phyloP scores from a whole-genome alignment of 35 echinoderm and acorn worm genomes.

The Heliocidaris tuberculata region DNA sequence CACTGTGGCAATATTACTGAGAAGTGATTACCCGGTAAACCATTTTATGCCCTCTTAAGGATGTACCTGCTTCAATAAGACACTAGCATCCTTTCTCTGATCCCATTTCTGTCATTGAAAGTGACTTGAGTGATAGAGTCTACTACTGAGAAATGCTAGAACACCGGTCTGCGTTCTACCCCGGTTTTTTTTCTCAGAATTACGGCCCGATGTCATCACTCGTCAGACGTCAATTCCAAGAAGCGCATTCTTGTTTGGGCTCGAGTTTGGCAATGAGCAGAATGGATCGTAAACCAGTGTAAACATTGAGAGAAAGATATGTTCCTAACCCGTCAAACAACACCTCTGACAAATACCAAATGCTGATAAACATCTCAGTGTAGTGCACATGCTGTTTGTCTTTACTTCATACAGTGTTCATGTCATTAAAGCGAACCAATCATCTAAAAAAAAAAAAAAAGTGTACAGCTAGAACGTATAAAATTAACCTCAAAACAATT shows the following conservation, averaged over 20 bases:
- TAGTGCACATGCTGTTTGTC: too few relatives aligned
- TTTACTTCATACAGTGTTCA: too few relatives aligned
- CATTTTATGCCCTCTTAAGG: not conserved
- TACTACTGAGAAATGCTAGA: not conserved
- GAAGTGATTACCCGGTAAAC: not conserved
- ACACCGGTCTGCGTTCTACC: not conserved
- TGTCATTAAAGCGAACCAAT: too few relatives aligned
- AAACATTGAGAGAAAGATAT: not conserved
- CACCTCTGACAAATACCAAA: not conserved
- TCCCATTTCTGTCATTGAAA: not conserved
- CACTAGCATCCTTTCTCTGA: not conserved
- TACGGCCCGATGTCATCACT: not conserved
- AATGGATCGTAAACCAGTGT: not conserved
- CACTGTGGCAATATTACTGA: not conserved
- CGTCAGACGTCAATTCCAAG: not conserved
- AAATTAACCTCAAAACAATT: too few relatives aligned
- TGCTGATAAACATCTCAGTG: too few relatives aligned
- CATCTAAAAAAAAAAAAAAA: too few relatives aligned
- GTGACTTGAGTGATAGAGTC: not conserved
- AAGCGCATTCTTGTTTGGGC: not conserved
- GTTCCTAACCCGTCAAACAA: not conserved
- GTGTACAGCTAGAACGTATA: too few relatives aligned
- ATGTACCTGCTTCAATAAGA: not conserved
- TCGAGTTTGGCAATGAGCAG: not conserved
- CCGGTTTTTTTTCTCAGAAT: not conserved